These are phyloP conservation scores for Trissolcus basalis DNA, from an alignment of 1,140 invertebrate species.

Conservation along the genomic window DNA sequence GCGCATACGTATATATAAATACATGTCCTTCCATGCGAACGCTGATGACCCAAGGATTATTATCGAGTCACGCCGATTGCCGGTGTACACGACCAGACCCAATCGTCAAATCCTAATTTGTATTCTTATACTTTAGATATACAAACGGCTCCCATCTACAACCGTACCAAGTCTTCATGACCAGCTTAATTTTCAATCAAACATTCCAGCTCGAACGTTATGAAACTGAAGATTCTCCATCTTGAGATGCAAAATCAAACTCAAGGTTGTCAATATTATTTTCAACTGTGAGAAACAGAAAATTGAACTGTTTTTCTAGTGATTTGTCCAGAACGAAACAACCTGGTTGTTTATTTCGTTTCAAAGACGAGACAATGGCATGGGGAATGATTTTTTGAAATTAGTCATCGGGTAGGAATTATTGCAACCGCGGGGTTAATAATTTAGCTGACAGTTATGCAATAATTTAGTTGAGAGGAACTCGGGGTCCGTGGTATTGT, in stretches of 20 bases:
- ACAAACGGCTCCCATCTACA: neutral
- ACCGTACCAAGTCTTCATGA: neutral
- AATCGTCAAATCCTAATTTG: slow-evolving; percentile 41
- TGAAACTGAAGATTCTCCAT: too few species aligned
- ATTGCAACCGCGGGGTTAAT: slow-evolving; percentile 27
- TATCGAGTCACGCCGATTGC: slow-evolving; percentile 58
- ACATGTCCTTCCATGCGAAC: slow-evolving; percentile 59
- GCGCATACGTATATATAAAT: slow-evolving; percentile 58
- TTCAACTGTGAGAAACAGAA: too few species aligned
- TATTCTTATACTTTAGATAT: slow-evolving; percentile 8
- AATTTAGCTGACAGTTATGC: slow-evolving; percentile 42
- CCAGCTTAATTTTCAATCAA: too few species aligned
- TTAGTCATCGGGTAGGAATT: slow-evolving; percentile 11
- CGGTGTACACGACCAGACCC: neutral
- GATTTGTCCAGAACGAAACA: too few species aligned
- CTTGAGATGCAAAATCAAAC: neutral
- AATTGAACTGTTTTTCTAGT: too few species aligned
- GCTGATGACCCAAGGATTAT: slow-evolving; percentile 72
- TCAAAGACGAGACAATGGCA: too few species aligned
- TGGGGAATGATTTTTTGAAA: too few species aligned
- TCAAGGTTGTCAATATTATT: slow-evolving; percentile 1
- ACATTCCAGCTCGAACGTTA: too few species aligned
- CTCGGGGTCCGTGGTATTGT: slow-evolving; percentile 35
- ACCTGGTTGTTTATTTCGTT: too few species aligned
- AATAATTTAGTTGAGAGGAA: slow-evolving; percentile 28